These are phyloP conservation scores for Tenthredo amoena DNA, from an alignment of 2,888 invertebrate genomes.

Conservation along the genomic window DNA sequence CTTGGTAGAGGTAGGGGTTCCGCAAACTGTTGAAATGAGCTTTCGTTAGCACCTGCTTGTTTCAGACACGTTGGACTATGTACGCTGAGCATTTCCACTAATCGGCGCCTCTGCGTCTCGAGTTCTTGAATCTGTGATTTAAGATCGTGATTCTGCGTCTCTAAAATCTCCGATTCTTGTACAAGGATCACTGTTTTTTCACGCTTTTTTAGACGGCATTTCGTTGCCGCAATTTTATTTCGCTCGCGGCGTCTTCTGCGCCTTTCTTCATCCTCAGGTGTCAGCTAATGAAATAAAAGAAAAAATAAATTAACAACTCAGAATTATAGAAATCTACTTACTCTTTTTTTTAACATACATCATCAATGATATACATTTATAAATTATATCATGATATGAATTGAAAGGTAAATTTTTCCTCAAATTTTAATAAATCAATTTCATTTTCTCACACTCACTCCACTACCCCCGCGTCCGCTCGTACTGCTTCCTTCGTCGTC, in stretches of 20 bases:
- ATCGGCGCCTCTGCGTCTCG: conserved; percentile 88
- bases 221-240: conserved; percentile 96
- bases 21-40: conserved; percentile 75
- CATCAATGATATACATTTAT: not conserved
- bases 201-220: conserved; percentile 95
- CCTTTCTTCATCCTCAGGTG: conserved; percentile 95
- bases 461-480: conserved; percentile 77
- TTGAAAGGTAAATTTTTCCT: not conserved
- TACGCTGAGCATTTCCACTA: conserved; percentile 88
- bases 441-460: conserved; percentile 75
- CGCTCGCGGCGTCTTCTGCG: conserved; percentile 91
- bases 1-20: conserved; percentile 72
- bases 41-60: conserved; percentile 76
- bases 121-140: conserved; percentile 91
- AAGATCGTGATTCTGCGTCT: conserved; percentile 91
- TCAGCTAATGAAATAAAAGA: conserved; percentile 82
- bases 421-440: not conserved
- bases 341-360: not conserved
- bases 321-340: not conserved
- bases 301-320: not conserved
- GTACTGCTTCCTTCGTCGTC: conserved; percentile 82
- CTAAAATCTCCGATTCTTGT: conserved; percentile 91
- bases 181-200: conserved; percentile 92
- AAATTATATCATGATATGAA: not conserved
- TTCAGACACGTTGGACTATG: conserved; percentile 88